phyloP scores from a whole-genome alignment of 2,888 invertebrate species.

The Amiota communis region DNA sequence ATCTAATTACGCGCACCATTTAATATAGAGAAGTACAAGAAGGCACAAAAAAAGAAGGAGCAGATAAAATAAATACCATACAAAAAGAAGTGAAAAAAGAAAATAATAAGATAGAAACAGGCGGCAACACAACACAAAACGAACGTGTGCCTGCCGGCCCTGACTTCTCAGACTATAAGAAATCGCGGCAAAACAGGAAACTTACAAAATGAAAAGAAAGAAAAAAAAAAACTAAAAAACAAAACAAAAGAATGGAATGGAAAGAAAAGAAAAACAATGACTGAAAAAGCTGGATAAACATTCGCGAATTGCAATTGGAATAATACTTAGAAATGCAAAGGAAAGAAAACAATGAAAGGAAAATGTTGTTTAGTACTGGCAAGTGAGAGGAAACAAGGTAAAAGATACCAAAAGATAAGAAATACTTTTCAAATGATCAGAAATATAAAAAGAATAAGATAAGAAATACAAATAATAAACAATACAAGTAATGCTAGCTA shows the following conservation, averaged over 20 bases:
- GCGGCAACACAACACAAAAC: constrained; percentile 2
- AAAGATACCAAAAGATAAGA: too few relatives aligned
- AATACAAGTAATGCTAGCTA: too few relatives aligned
- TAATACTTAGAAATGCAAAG: neutral
- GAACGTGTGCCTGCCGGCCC: neutral
- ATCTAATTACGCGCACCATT: constrained; percentile 66
- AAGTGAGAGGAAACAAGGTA: too few relatives aligned
- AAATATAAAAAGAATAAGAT: too few relatives aligned
- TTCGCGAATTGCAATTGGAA: constrained; percentile 5
- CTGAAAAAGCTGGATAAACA: constrained; percentile 8
- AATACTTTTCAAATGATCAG: too few relatives aligned
- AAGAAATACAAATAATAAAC: too few relatives aligned
- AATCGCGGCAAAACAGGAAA: neutral
- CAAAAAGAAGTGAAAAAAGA: neutral
- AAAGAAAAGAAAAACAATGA: neutral
- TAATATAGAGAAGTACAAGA: constrained; percentile 42
- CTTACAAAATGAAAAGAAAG: constrained; percentile 13
- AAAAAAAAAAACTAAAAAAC: neutral
- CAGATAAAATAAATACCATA: neutral
- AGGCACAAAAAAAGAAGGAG: neutral
- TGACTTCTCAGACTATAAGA: neutral
- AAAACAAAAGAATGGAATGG: neutral
- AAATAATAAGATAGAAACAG: neutral
- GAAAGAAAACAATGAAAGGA: too few relatives aligned
- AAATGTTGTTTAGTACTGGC: too few relatives aligned